phyloP scores from a whole-genome alignment of 1,140 invertebrate species.

The Drosophila repletoides region DNA sequence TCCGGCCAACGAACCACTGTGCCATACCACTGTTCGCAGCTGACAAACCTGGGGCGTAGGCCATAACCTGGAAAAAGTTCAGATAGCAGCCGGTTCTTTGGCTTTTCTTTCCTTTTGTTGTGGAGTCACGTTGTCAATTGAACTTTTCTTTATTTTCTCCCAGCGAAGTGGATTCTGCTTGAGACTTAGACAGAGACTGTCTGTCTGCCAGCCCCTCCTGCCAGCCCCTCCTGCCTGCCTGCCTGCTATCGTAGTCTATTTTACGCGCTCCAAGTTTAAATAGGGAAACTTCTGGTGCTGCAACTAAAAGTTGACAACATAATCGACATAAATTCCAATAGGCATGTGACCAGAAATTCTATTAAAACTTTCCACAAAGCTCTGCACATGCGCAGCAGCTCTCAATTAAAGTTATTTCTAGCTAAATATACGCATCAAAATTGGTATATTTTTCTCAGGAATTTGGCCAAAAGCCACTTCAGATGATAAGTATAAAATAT shows the following conservation, averaged over 20 bases:
- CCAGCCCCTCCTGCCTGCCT: neutral
- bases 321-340: slow-evolving; percentile 79
- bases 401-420: neutral
- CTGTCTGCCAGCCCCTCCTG: slow-evolving; percentile 3
- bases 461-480: slow-evolving; percentile 19
- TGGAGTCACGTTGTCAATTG: slow-evolving; percentile 75
- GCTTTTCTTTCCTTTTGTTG: slow-evolving; percentile 37
- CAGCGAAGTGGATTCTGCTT: too few relatives aligned
- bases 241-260: slow-evolving; percentile 54
- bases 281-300: slow-evolving; percentile 61
- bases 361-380: slow-evolving; percentile 67
- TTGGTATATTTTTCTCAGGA: slow-evolving; percentile 7
- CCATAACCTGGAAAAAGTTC: slow-evolving; percentile 58
- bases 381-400: slow-evolving; percentile 33
- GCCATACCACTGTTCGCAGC: slow-evolving; percentile 20
- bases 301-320: slow-evolving; percentile 76
- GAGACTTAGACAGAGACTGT: too few relatives aligned
- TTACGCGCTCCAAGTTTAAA: slow-evolving; percentile 67
- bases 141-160: slow-evolving; percentile 45
- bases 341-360: slow-evolving; percentile 65
- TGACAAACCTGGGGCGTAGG: slow-evolving; percentile 34
- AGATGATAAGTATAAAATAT: slow-evolving; percentile 8
- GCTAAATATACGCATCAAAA: neutral
- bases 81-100: slow-evolving; percentile 10
- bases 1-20: neutral